Percentiles rank a stretch among this genome's conserved stretches.
phyloP scores from a whole-genome alignment of 2,113 vertebrate species.

The Macquaria ambigua region DNA sequence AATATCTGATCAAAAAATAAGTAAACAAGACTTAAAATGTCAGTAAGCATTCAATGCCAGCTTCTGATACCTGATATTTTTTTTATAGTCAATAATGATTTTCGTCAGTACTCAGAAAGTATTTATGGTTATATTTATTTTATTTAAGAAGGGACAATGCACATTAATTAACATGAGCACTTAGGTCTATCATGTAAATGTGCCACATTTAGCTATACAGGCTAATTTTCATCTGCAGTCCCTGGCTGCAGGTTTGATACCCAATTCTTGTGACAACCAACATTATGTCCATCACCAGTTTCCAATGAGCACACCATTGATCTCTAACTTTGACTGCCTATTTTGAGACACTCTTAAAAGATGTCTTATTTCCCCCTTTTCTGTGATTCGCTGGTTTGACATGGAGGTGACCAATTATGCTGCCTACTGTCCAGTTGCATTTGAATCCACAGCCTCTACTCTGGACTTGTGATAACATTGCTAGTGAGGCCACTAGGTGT shows the following conservation, averaged over 20 bases:
- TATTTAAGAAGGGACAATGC: too few species aligned
- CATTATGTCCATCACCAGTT: background rate
- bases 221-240: too few species aligned
- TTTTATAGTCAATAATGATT: too few species aligned
- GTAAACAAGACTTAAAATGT: too few species aligned
- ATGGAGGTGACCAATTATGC: background rate
- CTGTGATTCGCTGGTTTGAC: background rate
- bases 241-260: background rate
- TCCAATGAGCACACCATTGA: background rate
- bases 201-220: too few species aligned
- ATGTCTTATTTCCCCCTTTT: background rate
- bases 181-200: too few species aligned
- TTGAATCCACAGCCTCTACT: background rate
- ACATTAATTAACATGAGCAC: too few species aligned
- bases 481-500: slow-evolving; percentile 86
- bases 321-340: background rate
- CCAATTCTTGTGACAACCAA: background rate
- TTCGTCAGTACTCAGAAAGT: too few species aligned
- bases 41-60: too few species aligned
- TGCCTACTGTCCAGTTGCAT: background rate
- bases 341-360: background rate
- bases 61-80: too few species aligned
- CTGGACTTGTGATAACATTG: background rate
- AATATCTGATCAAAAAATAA: too few species aligned
- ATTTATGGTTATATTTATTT: too few species aligned